Conservation (phyloP, 1,140 invertebrate genomes). For the Potamilus streckersoni region DNA sequence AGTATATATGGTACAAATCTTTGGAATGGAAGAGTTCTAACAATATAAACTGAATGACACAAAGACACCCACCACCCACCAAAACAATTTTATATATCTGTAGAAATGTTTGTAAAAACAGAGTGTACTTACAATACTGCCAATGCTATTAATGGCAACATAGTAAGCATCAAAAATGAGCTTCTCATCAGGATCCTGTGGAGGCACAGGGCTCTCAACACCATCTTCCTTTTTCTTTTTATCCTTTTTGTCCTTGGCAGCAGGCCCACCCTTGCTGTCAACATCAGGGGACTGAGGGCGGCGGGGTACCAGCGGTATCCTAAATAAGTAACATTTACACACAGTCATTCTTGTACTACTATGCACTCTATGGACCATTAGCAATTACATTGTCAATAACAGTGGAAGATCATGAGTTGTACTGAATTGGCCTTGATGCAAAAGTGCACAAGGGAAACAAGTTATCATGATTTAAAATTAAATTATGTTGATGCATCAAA, state of each 20-base stretch:
- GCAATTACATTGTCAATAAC: no score
- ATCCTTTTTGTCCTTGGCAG: conserved; percentile 55
- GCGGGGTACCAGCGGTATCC: conserved; percentile 64
- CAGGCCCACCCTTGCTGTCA: conserved; percentile 45
- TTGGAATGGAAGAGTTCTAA: background rate
- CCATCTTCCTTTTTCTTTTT: conserved; percentile 54
- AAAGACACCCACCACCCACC: background rate
- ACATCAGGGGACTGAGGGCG: conserved; percentile 57
- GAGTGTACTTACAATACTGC: conserved; percentile 46
- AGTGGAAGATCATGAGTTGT: no score
- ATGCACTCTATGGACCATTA: no score
- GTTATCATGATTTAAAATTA: no score
- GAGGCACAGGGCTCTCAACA: conserved; percentile 57
- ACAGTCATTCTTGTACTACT: background rate
- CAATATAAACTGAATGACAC: background rate
- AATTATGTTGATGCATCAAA: no score
- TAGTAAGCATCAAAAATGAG: conserved; percentile 62
- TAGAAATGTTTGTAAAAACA: background rate
- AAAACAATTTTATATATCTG: background rate
- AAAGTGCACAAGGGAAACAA: no score
- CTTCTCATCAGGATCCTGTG: conserved; percentile 63
- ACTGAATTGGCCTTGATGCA: no score
- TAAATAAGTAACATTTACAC: conserved; percentile 1
- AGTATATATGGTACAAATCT: background rate
- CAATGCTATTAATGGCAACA: conserved; percentile 42